Base-by-base conservation (phyloP, 2,113 vertebrate species). In the Oncorhynchus gorbuscha region DNA sequence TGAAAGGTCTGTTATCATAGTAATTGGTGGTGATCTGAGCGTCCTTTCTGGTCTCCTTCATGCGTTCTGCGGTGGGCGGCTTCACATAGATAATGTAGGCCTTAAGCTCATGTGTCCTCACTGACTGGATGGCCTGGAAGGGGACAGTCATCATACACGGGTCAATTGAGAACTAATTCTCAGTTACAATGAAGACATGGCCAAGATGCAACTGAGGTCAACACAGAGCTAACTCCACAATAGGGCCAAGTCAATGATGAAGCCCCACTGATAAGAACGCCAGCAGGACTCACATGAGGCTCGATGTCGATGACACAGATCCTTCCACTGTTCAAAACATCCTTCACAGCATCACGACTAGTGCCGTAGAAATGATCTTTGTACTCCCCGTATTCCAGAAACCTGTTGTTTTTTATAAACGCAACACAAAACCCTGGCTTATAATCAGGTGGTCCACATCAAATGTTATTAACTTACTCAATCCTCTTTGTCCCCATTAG, bases 31-130 rank as follows among this genome's bases (percentile, higher is more conserved):
- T 94, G 76, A 98, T 93, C 77, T 89, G 92, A 3, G 97, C 93
- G 45, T 96, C 93, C 87, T 90, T 94, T 79, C 96, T 93, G 49
- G 96, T 97, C 59, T 91, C 90, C 73, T 88, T 95, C 93, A 99
- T 95, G 76, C 84, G 92, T 68, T 86, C 93, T 74, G 92, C 75
- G 39, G 91, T 86, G 1, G 97, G 93, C 32, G 98, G 97, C 82
- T 98, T 99, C 86, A 99, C 93, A 66, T 96, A 99, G 92, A 99
- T 94, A 79, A 98, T 68, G 82, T 95, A 99, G 70, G 95, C 95
- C 82, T 93, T 97, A 85, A 99, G 90, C 51, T 98, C 95, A 13
- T 93, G 94, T 1, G 92, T 96, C 88, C 95, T 92, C 81, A 96
- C 93, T 71, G 93, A 77, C 49, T 94, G 95, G 79, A 99, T 95